phyloP scores from a whole-genome alignment of 1,140 invertebrate species.

The Callitettix versicolor region DNA sequence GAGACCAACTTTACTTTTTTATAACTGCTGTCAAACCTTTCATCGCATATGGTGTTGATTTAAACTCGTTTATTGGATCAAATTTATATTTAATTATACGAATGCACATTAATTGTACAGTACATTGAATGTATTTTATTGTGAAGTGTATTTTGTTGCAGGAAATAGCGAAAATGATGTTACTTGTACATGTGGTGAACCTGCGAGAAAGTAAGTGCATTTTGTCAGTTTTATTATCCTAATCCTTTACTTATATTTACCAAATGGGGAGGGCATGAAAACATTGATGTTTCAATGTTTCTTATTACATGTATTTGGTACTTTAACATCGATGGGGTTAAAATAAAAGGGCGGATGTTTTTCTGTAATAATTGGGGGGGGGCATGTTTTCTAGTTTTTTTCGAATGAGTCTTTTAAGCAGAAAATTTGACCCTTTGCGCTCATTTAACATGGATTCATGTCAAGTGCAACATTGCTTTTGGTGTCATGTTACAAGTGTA shows the following conservation, averaged over 20 bases:
- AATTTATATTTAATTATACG: too few species aligned
- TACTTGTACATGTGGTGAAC: constrained; percentile 40
- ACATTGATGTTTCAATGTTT: neutral
- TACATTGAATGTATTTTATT: too few species aligned
- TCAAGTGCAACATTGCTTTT: too few species aligned
- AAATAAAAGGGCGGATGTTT: neutral
- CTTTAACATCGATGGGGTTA: neutral
- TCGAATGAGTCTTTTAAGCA: too few species aligned
- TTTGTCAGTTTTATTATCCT: neutral
- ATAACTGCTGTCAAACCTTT: too few species aligned
- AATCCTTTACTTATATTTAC: constrained; percentile 14
- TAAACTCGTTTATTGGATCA: too few species aligned
- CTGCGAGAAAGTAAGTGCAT: constrained; percentile 37
- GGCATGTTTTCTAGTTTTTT: too few species aligned
- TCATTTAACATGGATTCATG: too few species aligned
- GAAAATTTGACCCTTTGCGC: too few species aligned
- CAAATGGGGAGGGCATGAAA: neutral
- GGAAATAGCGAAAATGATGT: constrained; percentile 23
- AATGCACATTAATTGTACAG: too few species aligned
- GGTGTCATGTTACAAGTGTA: too few species aligned
- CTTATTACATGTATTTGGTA: neutral
- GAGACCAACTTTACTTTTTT: too few species aligned
- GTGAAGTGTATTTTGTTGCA: neutral
- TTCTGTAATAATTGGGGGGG: neutral
- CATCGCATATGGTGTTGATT: neutral